Conservation (phyloP, 2,113 vertebrate genomes). For the Neoarius graeffei region DNA sequence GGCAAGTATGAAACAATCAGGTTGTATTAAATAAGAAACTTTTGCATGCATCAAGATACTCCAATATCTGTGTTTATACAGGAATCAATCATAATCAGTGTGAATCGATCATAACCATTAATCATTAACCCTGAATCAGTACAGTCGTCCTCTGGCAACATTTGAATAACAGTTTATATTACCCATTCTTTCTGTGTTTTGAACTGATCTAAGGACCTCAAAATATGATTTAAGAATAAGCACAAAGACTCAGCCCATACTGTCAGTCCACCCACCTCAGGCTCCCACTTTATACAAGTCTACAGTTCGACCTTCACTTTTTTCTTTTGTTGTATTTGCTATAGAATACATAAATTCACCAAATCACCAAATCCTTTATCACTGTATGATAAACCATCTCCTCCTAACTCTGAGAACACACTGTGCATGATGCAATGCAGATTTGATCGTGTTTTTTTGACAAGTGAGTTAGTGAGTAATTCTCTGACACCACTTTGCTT, state of each 20-base stretch:
- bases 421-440: neutral
- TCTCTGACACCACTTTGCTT: neutral
- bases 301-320: neutral
- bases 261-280: neutral
- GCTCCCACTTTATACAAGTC: neutral
- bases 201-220: neutral
- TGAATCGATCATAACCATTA: neutral
- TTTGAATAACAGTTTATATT: neutral
- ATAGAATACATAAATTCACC: neutral
- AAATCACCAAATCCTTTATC: neutral
- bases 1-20: neutral
- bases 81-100: neutral
- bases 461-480: neutral
- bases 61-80: neutral
- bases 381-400: neutral
- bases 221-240: neutral
- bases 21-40: neutral
- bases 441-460: constrained; percentile 9
- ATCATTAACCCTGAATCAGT: neutral
- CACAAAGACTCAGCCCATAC: neutral
- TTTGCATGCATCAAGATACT: neutral
- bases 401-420: neutral
- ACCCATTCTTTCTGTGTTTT: neutral
- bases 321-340: neutral
- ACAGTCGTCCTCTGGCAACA: neutral